Percentiles rank a stretch among this genome's conserved stretches.
These are phyloP conservation scores for Hoplodrina ambigua DNA, from an alignment of 2,888 invertebrate species.

Conservation along the genomic window DNA sequence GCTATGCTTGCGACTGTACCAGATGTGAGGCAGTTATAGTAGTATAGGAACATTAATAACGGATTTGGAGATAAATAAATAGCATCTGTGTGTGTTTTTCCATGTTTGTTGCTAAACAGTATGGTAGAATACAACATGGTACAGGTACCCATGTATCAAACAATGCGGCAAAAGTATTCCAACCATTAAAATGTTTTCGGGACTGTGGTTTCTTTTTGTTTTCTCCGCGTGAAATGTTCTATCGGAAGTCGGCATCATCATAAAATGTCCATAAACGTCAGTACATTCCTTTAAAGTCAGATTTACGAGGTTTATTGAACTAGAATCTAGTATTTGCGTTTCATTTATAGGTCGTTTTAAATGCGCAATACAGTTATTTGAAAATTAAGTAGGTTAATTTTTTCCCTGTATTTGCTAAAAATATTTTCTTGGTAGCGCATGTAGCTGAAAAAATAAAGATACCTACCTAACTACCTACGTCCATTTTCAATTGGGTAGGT, in stretches of 20 bases:
- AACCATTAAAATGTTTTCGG: not conserved
- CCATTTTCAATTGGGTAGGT: too few species aligned
- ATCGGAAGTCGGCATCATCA: slow-evolving; percentile 45
- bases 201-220: slow-evolving; percentile 20
- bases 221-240: slow-evolving; percentile 6
- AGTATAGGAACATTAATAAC: slow-evolving; percentile 26
- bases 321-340: slow-evolving; percentile 17
- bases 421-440: not conserved
- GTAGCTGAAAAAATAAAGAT: too few species aligned
- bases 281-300: slow-evolving; percentile 30
- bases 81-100: slow-evolving; percentile 11
- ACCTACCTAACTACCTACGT: too few species aligned
- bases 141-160: not conserved
- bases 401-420: not conserved
- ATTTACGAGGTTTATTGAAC: slow-evolving; percentile 44
- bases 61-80: slow-evolving; percentile 43
- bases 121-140: not conserved
- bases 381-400: slow-evolving; percentile 4
- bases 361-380: slow-evolving; percentile 9
- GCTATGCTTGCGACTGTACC: slow-evolving; percentile 28
- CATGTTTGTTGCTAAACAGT: not conserved
- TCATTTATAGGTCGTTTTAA: slow-evolving; percentile 7
- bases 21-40: slow-evolving; percentile 47
- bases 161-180: not conserved
- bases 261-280: slow-evolving; percentile 47